phyloP scores from a whole-genome alignment of 1,140 invertebrate genomes.

The Orussus abietinus region DNA sequence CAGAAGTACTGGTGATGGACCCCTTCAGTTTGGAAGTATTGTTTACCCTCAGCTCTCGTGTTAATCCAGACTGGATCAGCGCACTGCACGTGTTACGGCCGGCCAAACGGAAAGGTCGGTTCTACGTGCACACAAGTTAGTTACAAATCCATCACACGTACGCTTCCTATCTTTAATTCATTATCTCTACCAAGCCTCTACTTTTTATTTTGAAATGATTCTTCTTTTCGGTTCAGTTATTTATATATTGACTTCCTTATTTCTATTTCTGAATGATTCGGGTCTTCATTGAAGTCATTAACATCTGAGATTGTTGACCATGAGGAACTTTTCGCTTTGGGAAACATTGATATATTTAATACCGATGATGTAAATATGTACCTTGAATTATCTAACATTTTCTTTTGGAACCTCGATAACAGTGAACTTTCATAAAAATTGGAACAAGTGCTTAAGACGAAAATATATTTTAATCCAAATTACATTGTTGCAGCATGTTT shows the following conservation, averaged over 20 bases:
- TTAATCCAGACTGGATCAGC: constrained; percentile 98
- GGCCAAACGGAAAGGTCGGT: constrained; percentile 72
- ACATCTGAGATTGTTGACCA: too few relatives aligned
- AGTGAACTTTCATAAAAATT: too few relatives aligned
- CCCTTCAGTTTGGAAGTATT: constrained; percentile 91
- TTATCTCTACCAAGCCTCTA: constrained; percentile 13
- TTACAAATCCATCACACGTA: constrained; percentile 54
- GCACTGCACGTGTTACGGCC: constrained; percentile 89
- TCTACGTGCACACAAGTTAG: constrained; percentile 55
- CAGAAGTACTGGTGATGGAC: constrained; percentile 96
- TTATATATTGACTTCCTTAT: constrained; percentile 4
- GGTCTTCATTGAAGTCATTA: too few relatives aligned
- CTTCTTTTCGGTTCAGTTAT: constrained; percentile 21
- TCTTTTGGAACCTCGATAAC: too few relatives aligned
- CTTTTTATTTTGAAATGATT: constrained; percentile 30
- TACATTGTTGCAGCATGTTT: constrained; percentile 52
- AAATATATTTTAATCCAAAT: constrained; percentile 36
- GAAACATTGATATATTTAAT: too few relatives aligned
- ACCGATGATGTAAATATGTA: too few relatives aligned
- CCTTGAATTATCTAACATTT: too few relatives aligned
- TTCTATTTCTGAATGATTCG: constrained; percentile 3
- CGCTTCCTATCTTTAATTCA: constrained; percentile 35
- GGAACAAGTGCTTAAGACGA: too few relatives aligned
- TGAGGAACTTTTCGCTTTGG: too few relatives aligned
- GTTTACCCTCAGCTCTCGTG: constrained; percentile 87